A percentile compares a stretch with the other conserved stretches of the same genome.
phyloP scores from a whole-genome alignment of 2,113 vertebrate species.

The Neotoma lepida region DNA sequence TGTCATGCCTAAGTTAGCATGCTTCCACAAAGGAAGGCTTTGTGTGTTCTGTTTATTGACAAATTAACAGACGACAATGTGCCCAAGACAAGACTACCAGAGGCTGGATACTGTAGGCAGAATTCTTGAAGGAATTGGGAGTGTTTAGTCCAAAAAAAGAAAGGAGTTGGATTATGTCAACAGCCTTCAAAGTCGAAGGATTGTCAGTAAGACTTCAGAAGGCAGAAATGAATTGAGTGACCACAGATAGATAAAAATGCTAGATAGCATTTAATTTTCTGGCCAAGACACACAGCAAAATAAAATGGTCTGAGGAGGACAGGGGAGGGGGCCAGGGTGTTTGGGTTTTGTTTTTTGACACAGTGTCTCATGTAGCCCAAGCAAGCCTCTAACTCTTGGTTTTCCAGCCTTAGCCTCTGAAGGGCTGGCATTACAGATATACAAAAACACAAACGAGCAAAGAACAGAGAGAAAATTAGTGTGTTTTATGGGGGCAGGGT shows the following conservation, averaged over 20 bases:
- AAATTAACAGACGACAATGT: background rate
- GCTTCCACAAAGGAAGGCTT: background rate
- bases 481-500: background rate
- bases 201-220: conserved; percentile 14
- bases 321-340: background rate
- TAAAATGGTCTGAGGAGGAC: background rate
- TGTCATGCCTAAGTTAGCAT: background rate
- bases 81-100: background rate
- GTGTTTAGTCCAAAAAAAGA: background rate
- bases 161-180: background rate
- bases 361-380: background rate
- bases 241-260: background rate
- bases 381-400: background rate
- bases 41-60: background rate
- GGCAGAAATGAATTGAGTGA: background rate
- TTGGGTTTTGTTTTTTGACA: background rate
- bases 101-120: background rate
- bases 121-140: background rate
- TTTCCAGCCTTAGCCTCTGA: background rate
- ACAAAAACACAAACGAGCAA: too few relatives aligned
- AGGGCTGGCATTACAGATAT: background rate
- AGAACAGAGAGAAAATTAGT: background rate
- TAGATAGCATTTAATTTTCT: conserved; percentile 53
- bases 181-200: background rate
- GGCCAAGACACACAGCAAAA: background rate